phyloP scores from a whole-genome alignment of 2,113 vertebrate genomes.

The Odontesthes bonariensis region DNA sequence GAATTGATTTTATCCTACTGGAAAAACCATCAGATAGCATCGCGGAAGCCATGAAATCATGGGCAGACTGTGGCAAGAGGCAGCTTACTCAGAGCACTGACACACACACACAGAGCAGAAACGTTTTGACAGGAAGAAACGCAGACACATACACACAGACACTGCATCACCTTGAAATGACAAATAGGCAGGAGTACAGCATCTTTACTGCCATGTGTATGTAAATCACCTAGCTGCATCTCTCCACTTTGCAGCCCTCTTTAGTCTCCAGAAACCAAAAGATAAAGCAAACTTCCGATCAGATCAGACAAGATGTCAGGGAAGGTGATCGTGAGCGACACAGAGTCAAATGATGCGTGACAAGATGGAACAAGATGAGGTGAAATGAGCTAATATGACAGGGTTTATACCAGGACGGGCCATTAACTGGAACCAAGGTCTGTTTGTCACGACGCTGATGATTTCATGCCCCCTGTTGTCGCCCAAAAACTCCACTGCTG shows the following conservation, averaged over 20 bases:
- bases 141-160: background rate
- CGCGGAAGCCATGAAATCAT: conserved; percentile 33
- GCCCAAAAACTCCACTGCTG: conserved; percentile 1
- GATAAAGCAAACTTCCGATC: conserved; percentile 41
- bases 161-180: conserved; percentile 31
- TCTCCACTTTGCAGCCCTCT: conserved; percentile 1
- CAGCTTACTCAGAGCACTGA: conserved; percentile 32
- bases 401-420: conserved; percentile 7
- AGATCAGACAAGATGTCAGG: conserved; percentile 48
- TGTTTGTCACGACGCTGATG: conserved; percentile 53
- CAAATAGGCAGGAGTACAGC: conserved; percentile 29
- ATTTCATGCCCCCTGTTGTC: conserved; percentile 34
- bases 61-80: conserved; percentile 16
- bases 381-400: conserved; percentile 36
- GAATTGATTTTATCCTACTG: conserved; percentile 46
- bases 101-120: conserved; percentile 23
- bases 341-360: conserved; percentile 36
- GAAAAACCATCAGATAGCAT: conserved; percentile 45
- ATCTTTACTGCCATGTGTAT: conserved; percentile 62
- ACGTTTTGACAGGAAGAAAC: conserved; percentile 7
- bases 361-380: conserved; percentile 15
- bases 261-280: conserved; percentile 36
- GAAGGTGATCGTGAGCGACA: conserved; percentile 35
- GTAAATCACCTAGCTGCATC: conserved; percentile 58
- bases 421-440: conserved; percentile 38